Conservation (phyloP, 2,113 vertebrate genomes). For the Podarcis raffonei region DNA sequence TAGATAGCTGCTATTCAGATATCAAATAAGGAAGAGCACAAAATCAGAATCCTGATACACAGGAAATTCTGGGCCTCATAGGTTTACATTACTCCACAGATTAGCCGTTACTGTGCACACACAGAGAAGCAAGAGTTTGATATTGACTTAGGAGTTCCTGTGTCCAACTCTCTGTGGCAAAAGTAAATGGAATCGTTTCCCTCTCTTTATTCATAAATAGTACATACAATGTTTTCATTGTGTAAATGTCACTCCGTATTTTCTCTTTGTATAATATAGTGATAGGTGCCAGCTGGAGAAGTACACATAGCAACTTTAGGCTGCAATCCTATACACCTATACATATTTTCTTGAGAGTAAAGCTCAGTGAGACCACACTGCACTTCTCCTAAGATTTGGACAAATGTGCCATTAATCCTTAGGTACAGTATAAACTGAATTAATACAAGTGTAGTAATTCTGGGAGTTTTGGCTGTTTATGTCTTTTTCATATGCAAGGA, state of each 20-base stretch:
- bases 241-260: constrained; percentile 19
- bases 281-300: constrained; percentile 19
- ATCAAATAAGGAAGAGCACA: not conserved
- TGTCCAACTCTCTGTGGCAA: constrained; percentile 37
- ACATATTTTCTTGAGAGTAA: not conserved
- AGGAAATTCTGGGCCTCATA: constrained; percentile 11
- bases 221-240: constrained; percentile 49
- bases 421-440: not conserved
- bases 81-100: constrained; percentile 1
- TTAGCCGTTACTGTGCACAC: constrained; percentile 15
- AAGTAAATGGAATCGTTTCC: constrained; percentile 4
- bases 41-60: not conserved
- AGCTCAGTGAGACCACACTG: not conserved
- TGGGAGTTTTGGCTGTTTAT: not conserved
- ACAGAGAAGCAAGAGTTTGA: constrained; percentile 36
- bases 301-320: not conserved
- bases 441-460: not conserved
- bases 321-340: not conserved
- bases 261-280: not conserved
- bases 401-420: not conserved
- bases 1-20: not conserved
- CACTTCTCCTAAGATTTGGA: not conserved
- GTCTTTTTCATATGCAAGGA: not conserved
- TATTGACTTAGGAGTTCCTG: constrained; percentile 44
- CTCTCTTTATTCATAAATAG: constrained; percentile 30